Evolutionary conservation across 2,888 invertebrate genomes (phyloP).

Genomic region (Chesias legatella): DNA sequence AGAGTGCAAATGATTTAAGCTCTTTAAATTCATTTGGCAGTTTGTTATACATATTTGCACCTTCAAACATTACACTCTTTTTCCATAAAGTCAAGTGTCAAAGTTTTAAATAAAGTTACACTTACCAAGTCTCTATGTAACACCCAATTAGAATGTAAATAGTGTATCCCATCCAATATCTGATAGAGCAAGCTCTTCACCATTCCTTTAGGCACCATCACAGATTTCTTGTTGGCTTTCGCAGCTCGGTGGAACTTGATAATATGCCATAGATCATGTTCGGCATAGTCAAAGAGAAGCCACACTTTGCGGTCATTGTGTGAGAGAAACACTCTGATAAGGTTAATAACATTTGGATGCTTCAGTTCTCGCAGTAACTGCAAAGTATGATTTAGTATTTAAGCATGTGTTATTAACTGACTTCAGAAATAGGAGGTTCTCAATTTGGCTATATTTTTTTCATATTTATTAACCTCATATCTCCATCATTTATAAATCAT

Average conservation of each 20-base stretch:
- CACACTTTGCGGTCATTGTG: constrained; percentile 98
- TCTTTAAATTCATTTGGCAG: too few relatives aligned
- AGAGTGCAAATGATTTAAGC: too few relatives aligned
- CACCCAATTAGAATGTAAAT: constrained; percentile 99
- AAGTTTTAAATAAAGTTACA: constrained; percentile 15
- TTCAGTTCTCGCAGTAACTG: constrained; percentile 96
- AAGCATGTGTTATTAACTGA: too few relatives aligned
- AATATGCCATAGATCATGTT: constrained; percentile 99
- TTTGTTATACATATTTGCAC: too few relatives aligned
- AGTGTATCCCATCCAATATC: constrained; percentile 99
- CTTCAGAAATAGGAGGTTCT: too few relatives aligned
- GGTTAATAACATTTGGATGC: constrained; percentile 97
- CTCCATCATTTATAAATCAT: too few relatives aligned
- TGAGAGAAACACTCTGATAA: constrained; percentile 97
- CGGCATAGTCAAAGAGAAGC: constrained; percentile 98
- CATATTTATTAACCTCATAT: too few relatives aligned
- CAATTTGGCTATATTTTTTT: too few relatives aligned
- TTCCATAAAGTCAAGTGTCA: too few relatives aligned
- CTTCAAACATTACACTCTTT: too few relatives aligned
- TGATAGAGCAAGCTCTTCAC: constrained; percentile 98
- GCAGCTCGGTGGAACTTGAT: constrained; percentile 99
- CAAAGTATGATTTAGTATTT: constrained; percentile 44
- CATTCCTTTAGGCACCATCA: constrained; percentile 98
- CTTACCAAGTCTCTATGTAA: constrained; percentile 96
- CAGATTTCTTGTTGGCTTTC: constrained; percentile 97